phyloP scores from a whole-genome alignment of 2,888 invertebrate genomes.

The Camptogramma bilineatum region DNA sequence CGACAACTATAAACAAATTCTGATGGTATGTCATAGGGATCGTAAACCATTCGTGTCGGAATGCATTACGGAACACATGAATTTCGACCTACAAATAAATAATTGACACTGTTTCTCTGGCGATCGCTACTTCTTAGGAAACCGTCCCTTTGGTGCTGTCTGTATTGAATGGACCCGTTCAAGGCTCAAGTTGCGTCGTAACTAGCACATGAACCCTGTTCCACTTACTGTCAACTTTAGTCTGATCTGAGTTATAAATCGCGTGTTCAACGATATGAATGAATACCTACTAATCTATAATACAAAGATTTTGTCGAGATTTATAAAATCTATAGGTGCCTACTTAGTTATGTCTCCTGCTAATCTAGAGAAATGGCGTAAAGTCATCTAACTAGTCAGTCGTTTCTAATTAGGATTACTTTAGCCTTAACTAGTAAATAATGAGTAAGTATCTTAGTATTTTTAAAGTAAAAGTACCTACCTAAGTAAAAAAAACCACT shows the following conservation, averaged over 20 bases:
- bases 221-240: conserved; percentile 47
- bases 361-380: too few species aligned
- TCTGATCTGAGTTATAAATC: not conserved
- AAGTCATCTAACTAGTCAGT: too few species aligned
- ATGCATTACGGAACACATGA: not conserved
- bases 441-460: too few species aligned
- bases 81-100: not conserved
- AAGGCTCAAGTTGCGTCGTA: conserved; percentile 57
- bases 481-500: too few species aligned
- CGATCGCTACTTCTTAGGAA: not conserved
- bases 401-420: too few species aligned
- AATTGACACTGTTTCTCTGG: not conserved
- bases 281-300: too few species aligned
- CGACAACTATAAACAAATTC: not conserved
- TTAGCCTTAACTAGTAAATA: too few species aligned
- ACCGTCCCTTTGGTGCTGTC: conserved; percentile 26
- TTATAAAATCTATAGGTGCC: too few species aligned
- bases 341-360: too few species aligned
- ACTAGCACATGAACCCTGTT: conserved; percentile 46
- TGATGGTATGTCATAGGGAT: not conserved
- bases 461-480: too few species aligned
- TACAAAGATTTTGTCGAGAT: too few species aligned
- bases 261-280: too few species aligned
- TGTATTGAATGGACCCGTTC: conserved; percentile 56
- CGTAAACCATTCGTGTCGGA: not conserved